These are phyloP conservation scores for Alloplasta piceator DNA, from an alignment of 2,888 invertebrate species.

Conservation along the genomic window DNA sequence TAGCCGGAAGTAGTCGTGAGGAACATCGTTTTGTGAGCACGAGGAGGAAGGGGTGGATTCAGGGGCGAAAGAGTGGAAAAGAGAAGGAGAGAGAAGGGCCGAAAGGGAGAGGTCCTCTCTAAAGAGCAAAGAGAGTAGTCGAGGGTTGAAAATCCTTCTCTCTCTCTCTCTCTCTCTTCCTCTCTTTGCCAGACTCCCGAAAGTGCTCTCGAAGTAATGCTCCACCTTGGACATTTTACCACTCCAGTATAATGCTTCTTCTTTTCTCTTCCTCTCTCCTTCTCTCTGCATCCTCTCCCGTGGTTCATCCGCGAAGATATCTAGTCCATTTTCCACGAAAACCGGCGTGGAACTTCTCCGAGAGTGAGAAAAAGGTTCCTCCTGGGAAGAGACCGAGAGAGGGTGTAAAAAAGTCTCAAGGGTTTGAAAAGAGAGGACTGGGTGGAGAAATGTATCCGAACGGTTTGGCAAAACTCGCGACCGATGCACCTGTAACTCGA, in stretches of 20 bases:
- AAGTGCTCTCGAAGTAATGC: slow-evolving; percentile 64
- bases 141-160: slow-evolving; percentile 31
- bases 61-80: neutral
- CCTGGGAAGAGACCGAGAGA: neutral
- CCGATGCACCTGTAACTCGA: slow-evolving; percentile 58
- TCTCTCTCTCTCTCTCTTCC: slow-evolving; percentile 13
- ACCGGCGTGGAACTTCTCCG: slow-evolving; percentile 9
- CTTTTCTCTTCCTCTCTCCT: neutral
- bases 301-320: slow-evolving; percentile 42
- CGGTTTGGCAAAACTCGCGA: slow-evolving; percentile 56
- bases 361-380: neutral
- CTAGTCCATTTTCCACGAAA: slow-evolving; percentile 25
- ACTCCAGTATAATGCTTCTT: slow-evolving; percentile 56
- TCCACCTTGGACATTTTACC: slow-evolving; percentile 49
- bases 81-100: neutral
- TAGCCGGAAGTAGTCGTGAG: slow-evolving; percentile 53
- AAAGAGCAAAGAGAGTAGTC: slow-evolving; percentile 37
- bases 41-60: neutral
- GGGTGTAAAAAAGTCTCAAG: slow-evolving; percentile 8
- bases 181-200: slow-evolving; percentile 50
- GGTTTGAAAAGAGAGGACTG: slow-evolving; percentile 3
- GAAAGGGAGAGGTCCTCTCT: slow-evolving; percentile 11
- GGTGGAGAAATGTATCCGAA: slow-evolving; percentile 60
- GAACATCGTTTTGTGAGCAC: slow-evolving; percentile 53
- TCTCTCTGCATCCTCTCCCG: no score